Percentiles rank a stretch among this genome's conserved stretches.
Conservation (phyloP, 2,797 vertebrate genomes). For the Glossophaga mutica region DNA sequence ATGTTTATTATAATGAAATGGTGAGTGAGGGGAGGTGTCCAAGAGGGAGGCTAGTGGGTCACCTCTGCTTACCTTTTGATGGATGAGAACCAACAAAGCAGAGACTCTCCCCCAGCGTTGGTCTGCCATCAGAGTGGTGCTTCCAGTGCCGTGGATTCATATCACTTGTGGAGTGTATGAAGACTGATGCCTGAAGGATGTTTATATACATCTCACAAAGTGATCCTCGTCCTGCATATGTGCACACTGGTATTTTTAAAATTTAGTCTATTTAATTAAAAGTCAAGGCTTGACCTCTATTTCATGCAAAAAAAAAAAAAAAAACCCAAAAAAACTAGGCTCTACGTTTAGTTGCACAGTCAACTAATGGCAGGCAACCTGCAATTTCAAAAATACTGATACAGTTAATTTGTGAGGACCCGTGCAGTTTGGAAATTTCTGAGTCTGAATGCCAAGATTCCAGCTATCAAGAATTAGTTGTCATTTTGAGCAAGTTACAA, state of each 20-base stretch:
- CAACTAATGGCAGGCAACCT: neutral
- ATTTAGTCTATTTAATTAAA: neutral
- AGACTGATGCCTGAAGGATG: neutral
- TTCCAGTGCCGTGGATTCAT: neutral
- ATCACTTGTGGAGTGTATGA: neutral
- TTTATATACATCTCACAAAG: neutral
- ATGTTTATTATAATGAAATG: neutral
- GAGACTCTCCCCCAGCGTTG: too few relatives aligned
- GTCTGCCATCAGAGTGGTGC: neutral
- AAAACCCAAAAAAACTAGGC: neutral
- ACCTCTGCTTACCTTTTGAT: neutral
- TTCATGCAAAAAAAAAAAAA: too few relatives aligned
- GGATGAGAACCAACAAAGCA: neutral
- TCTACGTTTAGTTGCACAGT: neutral
- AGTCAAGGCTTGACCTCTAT: too few relatives aligned
- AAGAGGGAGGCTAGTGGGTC: neutral
- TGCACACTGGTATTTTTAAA: neutral
- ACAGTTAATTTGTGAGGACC: neutral
- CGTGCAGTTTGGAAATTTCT: neutral
- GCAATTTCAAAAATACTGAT: neutral
- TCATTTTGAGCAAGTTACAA: neutral
- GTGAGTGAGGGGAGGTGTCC: neutral
- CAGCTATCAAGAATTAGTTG: neutral
- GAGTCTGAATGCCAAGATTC: neutral
- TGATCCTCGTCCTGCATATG: neutral